Conservation (phyloP, 2,797 vertebrate genomes). For the Brotula barbata region DNA sequence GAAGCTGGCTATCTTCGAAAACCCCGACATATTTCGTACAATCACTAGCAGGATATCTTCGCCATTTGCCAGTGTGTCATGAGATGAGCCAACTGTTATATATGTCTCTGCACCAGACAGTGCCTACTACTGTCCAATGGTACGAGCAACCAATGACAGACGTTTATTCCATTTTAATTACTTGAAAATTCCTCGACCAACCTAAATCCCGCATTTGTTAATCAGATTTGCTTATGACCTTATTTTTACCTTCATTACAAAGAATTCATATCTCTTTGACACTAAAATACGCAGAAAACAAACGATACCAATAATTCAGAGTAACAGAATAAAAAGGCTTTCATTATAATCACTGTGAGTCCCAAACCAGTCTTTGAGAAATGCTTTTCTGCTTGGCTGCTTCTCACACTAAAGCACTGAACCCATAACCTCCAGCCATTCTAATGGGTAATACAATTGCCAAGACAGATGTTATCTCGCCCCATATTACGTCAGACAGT, state of each 20-base stretch:
- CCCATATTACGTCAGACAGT: constrained; percentile 52
- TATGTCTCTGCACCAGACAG: no score
- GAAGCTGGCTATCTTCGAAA: no score
- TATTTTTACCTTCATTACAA: not conserved
- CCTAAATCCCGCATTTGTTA: not conserved
- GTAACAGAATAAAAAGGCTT: constrained; percentile 15
- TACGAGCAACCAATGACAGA: constrained; percentile 5
- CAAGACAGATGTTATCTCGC: constrained; percentile 66
- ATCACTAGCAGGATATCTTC: no score
- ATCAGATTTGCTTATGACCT: not conserved
- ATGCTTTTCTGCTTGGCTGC: constrained; percentile 14
- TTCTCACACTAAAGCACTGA: constrained; percentile 34
- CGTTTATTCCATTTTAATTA: not conserved
- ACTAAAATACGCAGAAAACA: not conserved
- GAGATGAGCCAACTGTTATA: no score
- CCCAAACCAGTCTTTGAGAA: constrained; percentile 22
- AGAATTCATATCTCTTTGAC: not conserved
- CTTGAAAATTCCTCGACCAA: not conserved
- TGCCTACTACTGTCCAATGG: no score
- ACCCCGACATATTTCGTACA: no score
- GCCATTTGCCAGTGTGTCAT: no score
- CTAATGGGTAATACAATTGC: constrained; percentile 51
- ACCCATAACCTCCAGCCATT: constrained; percentile 38
- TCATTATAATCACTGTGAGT: not conserved
- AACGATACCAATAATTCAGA: constrained; percentile 8